Conservation (phyloP, 2,113 vertebrate genomes). For the Synodontis membranacea region DNA sequence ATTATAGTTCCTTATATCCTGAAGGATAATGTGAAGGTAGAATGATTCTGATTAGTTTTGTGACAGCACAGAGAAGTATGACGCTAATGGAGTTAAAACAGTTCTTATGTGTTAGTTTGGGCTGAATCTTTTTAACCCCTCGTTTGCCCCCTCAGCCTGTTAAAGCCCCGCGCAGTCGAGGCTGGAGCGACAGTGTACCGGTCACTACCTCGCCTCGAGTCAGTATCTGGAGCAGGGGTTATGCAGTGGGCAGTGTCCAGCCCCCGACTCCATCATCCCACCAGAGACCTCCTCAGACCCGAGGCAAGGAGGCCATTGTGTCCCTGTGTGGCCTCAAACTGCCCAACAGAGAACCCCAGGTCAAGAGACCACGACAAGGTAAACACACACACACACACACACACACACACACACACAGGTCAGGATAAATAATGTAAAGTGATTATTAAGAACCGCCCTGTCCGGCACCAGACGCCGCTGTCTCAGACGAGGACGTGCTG, state of each 20-base stretch:
- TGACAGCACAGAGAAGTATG: not conserved
- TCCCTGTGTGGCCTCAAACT: constrained; percentile 70
- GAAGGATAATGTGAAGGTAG: too few relatives aligned
- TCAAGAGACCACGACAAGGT: constrained; percentile 85
- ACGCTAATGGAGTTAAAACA: not conserved
- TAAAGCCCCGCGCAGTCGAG: constrained; percentile 69
- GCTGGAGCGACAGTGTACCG: constrained; percentile 71
- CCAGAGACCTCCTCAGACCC: constrained; percentile 68
- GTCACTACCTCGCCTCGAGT: constrained; percentile 34
- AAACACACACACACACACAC: constrained; percentile 30
- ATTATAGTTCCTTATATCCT: too few relatives aligned
- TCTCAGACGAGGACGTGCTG: constrained; percentile 85
- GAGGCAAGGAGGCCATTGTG: constrained; percentile 76
- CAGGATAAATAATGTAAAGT: not conserved
- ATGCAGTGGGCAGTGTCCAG: constrained; percentile 49
- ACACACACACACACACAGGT: not conserved
- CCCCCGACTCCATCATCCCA: not conserved
- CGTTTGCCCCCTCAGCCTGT: constrained; percentile 59
- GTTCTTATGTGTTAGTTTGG: not conserved
- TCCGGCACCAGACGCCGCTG: constrained; percentile 63
- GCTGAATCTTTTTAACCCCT: not conserved
- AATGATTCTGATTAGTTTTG: not conserved
- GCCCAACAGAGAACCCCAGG: constrained; percentile 68
- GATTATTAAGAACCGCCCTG: not conserved
- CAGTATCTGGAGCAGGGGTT: constrained; percentile 81